Evolutionary conservation across 2,797 vertebrate species (phyloP).

Genomic region (Rousettus madagascariensis): DNA sequence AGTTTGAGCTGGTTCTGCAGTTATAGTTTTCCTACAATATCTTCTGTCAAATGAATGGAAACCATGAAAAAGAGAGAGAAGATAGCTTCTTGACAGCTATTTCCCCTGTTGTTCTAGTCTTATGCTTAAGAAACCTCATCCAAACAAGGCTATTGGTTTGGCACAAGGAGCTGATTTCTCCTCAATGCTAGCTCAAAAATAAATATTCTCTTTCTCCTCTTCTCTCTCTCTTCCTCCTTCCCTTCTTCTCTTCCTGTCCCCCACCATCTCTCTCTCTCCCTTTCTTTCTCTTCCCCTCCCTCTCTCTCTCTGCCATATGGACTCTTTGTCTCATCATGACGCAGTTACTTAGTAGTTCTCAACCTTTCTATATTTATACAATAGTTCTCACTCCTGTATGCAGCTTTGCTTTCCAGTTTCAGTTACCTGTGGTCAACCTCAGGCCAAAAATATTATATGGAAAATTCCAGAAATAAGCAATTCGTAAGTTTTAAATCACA

Average conservation of each 20-base stretch:
- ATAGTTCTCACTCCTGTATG: neutral
- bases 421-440: neutral
- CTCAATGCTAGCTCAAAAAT: neutral
- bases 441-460: neutral
- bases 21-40: neutral
- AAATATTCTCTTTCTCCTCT: neutral
- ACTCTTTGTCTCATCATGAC: neutral
- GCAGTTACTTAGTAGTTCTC: neutral
- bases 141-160: neutral
- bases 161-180: neutral
- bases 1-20: neutral
- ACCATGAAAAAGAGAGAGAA: neutral
- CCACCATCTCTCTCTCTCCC: neutral
- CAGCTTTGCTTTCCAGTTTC: neutral
- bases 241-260: neutral
- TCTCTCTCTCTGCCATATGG: neutral
- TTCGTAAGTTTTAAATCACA: neutral
- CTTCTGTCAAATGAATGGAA: neutral
- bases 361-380: neutral
- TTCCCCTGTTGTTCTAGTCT: neutral
- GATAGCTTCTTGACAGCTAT: neutral
- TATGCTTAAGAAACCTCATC: neutral
- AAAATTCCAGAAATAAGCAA: neutral
- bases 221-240: neutral
- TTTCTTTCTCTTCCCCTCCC: fast-evolving